Percentiles rank a stretch among this genome's conserved stretches.
These are phyloP conservation scores for Ochropleura leucogaster DNA, from an alignment of 2,888 invertebrate species.

Conservation along the genomic window DNA sequence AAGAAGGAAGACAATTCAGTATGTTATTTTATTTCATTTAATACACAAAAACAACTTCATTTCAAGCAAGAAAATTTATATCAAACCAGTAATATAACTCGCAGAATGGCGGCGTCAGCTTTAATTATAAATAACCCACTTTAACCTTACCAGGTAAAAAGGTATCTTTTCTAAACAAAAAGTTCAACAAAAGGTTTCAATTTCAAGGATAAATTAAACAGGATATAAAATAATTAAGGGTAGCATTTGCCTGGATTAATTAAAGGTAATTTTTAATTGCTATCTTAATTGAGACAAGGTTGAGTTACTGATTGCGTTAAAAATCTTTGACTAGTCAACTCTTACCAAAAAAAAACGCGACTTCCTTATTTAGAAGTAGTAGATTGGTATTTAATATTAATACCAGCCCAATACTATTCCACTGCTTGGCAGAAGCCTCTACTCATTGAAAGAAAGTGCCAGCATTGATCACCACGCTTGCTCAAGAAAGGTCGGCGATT, in stretches of 20 bases:
- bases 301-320: constrained; percentile 29
- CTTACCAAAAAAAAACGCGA: neutral
- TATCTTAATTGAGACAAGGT: constrained; percentile 39
- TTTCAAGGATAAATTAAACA: constrained; percentile 39
- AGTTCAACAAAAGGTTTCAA: constrained; percentile 29
- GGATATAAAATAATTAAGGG: constrained; percentile 41
- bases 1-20: too few relatives aligned
- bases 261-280: constrained; percentile 39
- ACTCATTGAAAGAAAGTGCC: too few relatives aligned
- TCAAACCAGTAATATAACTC: neutral
- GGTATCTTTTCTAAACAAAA: constrained; percentile 15
- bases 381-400: too few relatives aligned
- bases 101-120: neutral
- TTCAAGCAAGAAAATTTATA: neutral
- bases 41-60: too few relatives aligned
- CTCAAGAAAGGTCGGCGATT: too few relatives aligned
- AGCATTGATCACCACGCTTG: too few relatives aligned
- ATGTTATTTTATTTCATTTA: too few relatives aligned
- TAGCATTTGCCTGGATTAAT: constrained; percentile 40
- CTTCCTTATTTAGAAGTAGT: neutral
- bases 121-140: constrained; percentile 15
- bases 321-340: neutral
- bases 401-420: too few relatives aligned
- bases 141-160: constrained; percentile 3
- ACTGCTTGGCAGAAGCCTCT: too few relatives aligned